Evolutionary conservation across 1,140 invertebrate species (phyloP), one percentile per base, ranked within the genome.

Genomic region (Coptotermes formosanus): DNA sequence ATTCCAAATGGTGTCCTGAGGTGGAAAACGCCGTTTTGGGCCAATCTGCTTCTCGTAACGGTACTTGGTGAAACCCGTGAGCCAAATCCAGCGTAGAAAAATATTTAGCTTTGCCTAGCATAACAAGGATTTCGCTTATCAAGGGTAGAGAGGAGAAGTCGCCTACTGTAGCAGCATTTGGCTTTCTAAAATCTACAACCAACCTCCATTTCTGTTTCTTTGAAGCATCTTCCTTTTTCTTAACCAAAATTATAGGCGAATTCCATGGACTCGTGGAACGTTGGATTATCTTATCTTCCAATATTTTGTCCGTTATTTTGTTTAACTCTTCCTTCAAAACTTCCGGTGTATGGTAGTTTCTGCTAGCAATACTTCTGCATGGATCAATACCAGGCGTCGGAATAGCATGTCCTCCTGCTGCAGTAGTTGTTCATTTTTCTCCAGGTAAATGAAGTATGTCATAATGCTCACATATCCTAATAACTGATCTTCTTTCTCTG

Each of bases 21-120:
- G 89, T 90, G 0, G 88, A 87, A 87, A 93, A 92, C 0, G 91
- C 91, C 2, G 92, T 92, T 88, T 93, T 93, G 14, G 90, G 87
- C 30, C 85, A 88, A 87, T 90, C 89, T 23, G 89, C 84, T 89
- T 88, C 82, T 11, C 44, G 3, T 9, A 86, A 9, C 12, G 82
- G 83, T 16, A 88, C 86, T 43, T 84, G 88, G 38, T 59, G 90
- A 86, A 90, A 92, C 2, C 92, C 91, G 44, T 87, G 88, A 0
- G 84, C 85, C 3, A 91, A 82, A 87, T 92, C 90, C 0, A 92
- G 82, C 1, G 89, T 87, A 9, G 88, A 87, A 86, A 92, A 91
- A 75, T 88, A 90, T 48, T 87, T 87, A 6, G 88, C 69, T 9
- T 88, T 88, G 6, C 85, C 87, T 32, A 92, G 52, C 14, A 55